A percentile compares a stretch with the other conserved stretches of the same genome.
These are phyloP conservation scores for Anser cygnoides DNA, from an alignment of 2,113 vertebrate genomes.

Conservation along the genomic window DNA sequence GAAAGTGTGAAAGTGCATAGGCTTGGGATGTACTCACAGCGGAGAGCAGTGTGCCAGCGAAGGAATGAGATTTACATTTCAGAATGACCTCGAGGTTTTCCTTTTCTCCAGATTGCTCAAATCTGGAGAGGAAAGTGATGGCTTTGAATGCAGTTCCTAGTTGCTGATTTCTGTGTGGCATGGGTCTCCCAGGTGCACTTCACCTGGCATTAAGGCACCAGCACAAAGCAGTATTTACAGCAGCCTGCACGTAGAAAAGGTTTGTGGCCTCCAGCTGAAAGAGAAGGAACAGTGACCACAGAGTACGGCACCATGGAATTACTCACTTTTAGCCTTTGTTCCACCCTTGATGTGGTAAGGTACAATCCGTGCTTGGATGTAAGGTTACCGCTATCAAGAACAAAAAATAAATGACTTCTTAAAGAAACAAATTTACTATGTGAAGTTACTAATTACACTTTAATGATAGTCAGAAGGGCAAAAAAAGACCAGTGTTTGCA, in stretches of 20 bases:
- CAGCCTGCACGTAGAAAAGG: neutral
- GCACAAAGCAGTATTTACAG: neutral
- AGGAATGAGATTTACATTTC: neutral
- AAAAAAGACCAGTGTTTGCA: slow-evolving; percentile 47
- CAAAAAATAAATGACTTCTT: slow-evolving; percentile 32
- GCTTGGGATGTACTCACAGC: neutral
- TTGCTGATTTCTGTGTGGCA: neutral
- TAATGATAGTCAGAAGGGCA: slow-evolving; percentile 65
- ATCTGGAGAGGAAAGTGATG: neutral
- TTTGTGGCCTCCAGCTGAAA: neutral
- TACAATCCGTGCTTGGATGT: neutral
- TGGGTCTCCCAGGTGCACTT: slow-evolving; percentile 6
- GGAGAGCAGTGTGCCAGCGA: neutral
- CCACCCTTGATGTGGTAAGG: neutral
- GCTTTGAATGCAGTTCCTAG: neutral
- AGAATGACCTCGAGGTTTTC: slow-evolving; percentile 20
- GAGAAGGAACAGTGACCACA: neutral
- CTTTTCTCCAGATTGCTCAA: neutral
- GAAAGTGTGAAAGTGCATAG: neutral
- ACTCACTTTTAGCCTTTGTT: neutral
- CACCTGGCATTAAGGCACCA: neutral
- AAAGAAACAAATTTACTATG: slow-evolving; percentile 30
- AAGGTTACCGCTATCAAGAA: slow-evolving; percentile 10
- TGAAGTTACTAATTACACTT: slow-evolving; percentile 68
- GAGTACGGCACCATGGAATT: neutral